A percentile compares a stretch with the other conserved stretches of the same genome.
phyloP scores from a whole-genome alignment of 2,888 invertebrate species.

The Drosophila meridionalis region DNA sequence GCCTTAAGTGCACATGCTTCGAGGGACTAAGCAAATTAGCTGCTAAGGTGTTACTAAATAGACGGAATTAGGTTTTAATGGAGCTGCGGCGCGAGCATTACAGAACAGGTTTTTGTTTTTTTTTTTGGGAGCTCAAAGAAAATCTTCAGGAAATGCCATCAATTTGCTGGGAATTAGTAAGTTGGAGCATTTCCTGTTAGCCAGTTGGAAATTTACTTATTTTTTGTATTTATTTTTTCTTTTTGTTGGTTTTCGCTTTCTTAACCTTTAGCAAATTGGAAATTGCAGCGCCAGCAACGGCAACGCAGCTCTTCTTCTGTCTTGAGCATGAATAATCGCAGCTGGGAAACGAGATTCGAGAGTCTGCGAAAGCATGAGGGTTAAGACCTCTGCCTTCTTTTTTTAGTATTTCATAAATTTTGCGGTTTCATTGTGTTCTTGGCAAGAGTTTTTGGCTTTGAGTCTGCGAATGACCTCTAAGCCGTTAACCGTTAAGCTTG shows the following conservation, averaged over 20 bases:
- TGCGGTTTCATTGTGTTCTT: constrained; percentile 59
- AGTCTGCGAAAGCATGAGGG: constrained; percentile 31
- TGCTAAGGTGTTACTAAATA: constrained; percentile 52
- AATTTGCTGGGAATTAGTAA: constrained; percentile 21
- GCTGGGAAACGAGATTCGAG: constrained; percentile 24
- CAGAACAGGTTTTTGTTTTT: constrained; percentile 34
- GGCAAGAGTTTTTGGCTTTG: constrained; percentile 20
- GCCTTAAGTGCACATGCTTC: constrained; percentile 29
- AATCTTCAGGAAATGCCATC: constrained; percentile 38
- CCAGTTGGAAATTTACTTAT: constrained; percentile 9
- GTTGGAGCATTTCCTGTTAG: constrained; percentile 43
- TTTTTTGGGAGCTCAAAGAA: neutral
- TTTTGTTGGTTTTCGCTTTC: constrained; percentile 23
- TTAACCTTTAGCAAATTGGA: constrained; percentile 40
- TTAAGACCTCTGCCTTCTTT: constrained; percentile 53
- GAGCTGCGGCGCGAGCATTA: constrained; percentile 10
- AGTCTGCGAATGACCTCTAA: constrained; percentile 61
- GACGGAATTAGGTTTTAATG: constrained; percentile 50
- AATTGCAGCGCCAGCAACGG: constrained; percentile 32
- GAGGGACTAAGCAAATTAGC: constrained; percentile 37
- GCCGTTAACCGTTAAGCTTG: constrained; percentile 52
- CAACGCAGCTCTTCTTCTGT: constrained; percentile 19
- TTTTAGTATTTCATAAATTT: constrained; percentile 56
- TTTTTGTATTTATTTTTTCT: constrained; percentile 7
- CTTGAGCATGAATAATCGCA: constrained; percentile 21